Conservation (phyloP, 2,797 vertebrate genomes). For the Eupleurogrammus muticus region DNA sequence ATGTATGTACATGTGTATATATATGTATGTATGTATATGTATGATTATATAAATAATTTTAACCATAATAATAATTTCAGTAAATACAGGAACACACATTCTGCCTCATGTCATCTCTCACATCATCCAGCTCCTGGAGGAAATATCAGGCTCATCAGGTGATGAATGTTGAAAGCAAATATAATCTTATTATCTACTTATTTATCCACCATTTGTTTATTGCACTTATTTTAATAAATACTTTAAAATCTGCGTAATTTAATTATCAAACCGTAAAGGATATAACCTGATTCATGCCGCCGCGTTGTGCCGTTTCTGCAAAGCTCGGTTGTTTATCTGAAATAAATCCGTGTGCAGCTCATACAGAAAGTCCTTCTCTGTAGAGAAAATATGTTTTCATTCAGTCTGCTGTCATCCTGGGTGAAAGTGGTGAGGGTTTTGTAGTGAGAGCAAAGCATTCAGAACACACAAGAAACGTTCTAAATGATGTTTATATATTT, state of each 20-base stretch:
- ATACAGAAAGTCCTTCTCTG: constrained; percentile 45
- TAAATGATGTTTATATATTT: neutral
- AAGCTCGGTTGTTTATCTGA: constrained; percentile 28
- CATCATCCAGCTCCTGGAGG: too few species aligned
- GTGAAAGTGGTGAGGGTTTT: too few species aligned
- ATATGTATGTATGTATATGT: too few species aligned
- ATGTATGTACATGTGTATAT: too few species aligned
- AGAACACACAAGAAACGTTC: neutral
- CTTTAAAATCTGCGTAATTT: neutral
- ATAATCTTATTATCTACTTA: neutral
- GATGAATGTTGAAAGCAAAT: constrained; percentile 40
- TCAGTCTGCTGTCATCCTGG: constrained; percentile 18
- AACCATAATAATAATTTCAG: too few species aligned
- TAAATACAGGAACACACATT: too few species aligned
- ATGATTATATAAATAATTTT: too few species aligned
- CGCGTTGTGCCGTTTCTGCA: neutral
- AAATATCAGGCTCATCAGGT: constrained; percentile 15
- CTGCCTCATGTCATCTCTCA: too few species aligned
- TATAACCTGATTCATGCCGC: constrained; percentile 25
- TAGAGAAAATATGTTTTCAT: constrained; percentile 22
- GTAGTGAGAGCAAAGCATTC: too few species aligned
- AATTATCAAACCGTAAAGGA: constrained; percentile 23
- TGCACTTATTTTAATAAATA: neutral
- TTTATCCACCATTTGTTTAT: neutral
- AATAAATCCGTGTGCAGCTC: constrained; percentile 28